phyloP scores from a whole-genome alignment of 64 coral and sea anemone genomes.

The Porites lutea region DNA sequence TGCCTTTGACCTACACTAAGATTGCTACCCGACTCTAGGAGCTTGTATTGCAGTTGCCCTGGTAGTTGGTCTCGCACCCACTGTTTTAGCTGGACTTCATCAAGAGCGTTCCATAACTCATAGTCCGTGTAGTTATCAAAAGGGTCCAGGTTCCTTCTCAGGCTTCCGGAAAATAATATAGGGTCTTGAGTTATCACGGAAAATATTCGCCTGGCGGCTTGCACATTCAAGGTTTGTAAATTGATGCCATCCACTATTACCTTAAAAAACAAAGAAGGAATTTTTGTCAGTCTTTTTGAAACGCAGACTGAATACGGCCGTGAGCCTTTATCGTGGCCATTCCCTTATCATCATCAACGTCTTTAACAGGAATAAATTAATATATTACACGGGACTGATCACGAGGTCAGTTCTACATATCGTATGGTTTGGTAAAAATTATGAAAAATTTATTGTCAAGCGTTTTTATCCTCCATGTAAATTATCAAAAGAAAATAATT shows the following conservation, averaged over 20 bases:
- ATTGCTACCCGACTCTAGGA: slow-evolving; percentile 56
- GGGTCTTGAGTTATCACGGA: slow-evolving; percentile 62
- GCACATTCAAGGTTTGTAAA: slow-evolving; percentile 14
- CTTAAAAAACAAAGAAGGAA: neutral
- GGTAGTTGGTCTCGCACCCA: slow-evolving; percentile 25
- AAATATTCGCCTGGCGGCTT: slow-evolving; percentile 24
- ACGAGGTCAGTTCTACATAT: too few species aligned
- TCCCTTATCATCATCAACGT: too few species aligned
- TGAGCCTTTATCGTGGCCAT: too few species aligned
- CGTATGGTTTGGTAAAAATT: too few species aligned
- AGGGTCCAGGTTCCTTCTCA: slow-evolving; percentile 50
- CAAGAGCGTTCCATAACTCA: slow-evolving; percentile 38
- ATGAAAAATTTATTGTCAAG: too few species aligned
- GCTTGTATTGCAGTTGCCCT: slow-evolving; percentile 42
- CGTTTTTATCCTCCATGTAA: too few species aligned
- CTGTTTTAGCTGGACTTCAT: slow-evolving; percentile 28
- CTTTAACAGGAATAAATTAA: too few species aligned
- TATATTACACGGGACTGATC: too few species aligned
- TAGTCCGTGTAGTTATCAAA: neutral
- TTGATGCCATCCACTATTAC: slow-evolving; percentile 36
- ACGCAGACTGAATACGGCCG: too few species aligned
- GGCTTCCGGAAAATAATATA: slow-evolving; percentile 36
- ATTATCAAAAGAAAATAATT: too few species aligned
- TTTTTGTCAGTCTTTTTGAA: neutral
- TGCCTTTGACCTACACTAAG: slow-evolving; percentile 68